phyloP scores from a whole-genome alignment of 2,888 invertebrate genomes.

The Drosophila buzzatii region DNA sequence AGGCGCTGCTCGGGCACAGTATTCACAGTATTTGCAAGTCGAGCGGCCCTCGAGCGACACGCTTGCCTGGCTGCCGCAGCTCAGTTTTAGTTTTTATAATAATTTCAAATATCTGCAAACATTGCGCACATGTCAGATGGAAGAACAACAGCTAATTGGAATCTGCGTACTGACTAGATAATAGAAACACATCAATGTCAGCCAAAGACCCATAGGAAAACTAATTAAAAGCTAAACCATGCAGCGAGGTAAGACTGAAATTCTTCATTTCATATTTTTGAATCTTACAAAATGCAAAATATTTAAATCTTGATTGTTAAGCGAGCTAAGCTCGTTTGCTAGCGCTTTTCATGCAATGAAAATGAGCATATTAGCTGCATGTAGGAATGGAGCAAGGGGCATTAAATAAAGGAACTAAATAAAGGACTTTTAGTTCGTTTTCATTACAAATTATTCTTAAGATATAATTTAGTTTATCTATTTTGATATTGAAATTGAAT shows the following conservation, averaged over 20 bases:
- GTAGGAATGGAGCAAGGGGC: not conserved
- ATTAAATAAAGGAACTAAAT: too few species aligned
- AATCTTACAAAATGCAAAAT: not conserved
- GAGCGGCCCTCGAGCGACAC: constrained; percentile 46
- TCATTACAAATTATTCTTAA: too few species aligned
- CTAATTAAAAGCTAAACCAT: constrained; percentile 64
- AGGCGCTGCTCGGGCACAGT: constrained; percentile 32
- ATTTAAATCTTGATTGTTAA: constrained; percentile 1
- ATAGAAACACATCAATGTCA: constrained; percentile 47
- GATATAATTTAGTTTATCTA: too few species aligned
- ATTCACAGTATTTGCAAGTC: constrained; percentile 44
- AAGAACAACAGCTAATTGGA: constrained; percentile 52
- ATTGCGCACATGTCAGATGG: constrained; percentile 2
- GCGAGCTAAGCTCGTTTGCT: constrained; percentile 32
- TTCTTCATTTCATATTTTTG: not conserved
- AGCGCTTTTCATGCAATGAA: not conserved
- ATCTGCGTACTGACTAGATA: constrained; percentile 42
- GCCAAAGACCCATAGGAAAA: constrained; percentile 35
- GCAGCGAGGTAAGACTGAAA: constrained; percentile 68
- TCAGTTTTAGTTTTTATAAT: not conserved
- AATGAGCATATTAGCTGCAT: not conserved
- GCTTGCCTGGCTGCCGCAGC: constrained; percentile 11
- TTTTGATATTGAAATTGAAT: too few species aligned
- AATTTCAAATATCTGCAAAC: not conserved
- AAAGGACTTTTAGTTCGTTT: too few species aligned